Evolutionary conservation across 1,140 invertebrate genomes (phyloP).

Genomic region (Lordiphosa mommai): DNA sequence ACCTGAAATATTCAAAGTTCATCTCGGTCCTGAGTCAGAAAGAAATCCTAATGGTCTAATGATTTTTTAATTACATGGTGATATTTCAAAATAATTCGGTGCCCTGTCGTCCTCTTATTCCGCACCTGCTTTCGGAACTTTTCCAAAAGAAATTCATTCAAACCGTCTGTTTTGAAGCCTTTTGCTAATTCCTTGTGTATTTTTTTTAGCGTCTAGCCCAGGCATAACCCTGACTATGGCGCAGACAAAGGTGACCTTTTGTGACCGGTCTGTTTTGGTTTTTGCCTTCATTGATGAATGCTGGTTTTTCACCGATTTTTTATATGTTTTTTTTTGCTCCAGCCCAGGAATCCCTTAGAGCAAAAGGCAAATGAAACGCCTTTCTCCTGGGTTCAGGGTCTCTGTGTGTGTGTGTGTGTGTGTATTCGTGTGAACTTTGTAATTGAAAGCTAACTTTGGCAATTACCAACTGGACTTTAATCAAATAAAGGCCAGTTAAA

Average conservation of each 20-base stretch:
- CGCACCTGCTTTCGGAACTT: background rate
- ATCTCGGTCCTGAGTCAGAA: no score
- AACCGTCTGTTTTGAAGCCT: slow-evolving; percentile 53
- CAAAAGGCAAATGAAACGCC: slow-evolving; percentile 61
- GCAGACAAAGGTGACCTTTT: slow-evolving; percentile 64
- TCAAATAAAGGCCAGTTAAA: slow-evolving; percentile 43
- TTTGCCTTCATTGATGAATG: slow-evolving; percentile 14
- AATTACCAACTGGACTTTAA: slow-evolving; percentile 70
- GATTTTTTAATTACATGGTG: no score
- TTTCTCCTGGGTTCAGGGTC: slow-evolving; percentile 29
- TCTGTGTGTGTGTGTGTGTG: slow-evolving; percentile 6
- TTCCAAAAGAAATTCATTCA: slow-evolving; percentile 11
- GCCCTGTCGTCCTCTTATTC: no score
- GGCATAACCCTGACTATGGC: slow-evolving; percentile 36
- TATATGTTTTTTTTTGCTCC: background rate
- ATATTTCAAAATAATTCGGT: no score
- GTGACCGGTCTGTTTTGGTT: slow-evolving; percentile 6
- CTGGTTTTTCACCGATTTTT: slow-evolving; percentile 15
- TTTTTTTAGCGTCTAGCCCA: slow-evolving; percentile 21
- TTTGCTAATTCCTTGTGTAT: slow-evolving; percentile 39
- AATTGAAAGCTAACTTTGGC: slow-evolving; percentile 77
- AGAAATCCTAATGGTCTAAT: no score
- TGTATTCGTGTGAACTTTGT: slow-evolving; percentile 53
- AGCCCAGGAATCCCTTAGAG: slow-evolving; percentile 32
- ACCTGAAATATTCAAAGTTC: no score